Evolutionary conservation across 2,113 vertebrate species (phyloP).

Genomic region (Cynopterus brachyotis): DNA sequence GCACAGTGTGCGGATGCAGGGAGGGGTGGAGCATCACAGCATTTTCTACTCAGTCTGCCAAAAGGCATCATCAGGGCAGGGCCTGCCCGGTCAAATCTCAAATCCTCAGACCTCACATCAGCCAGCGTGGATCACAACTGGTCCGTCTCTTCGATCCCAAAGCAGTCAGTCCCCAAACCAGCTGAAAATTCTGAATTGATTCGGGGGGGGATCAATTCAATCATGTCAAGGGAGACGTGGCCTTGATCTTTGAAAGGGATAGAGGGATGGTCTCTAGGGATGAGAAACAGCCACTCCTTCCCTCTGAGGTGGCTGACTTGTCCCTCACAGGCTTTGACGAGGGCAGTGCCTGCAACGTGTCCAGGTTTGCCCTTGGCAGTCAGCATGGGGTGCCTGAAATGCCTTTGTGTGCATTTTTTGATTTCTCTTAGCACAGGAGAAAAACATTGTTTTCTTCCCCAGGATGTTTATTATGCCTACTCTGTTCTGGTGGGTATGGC

Average conservation of each 20-base stretch:
- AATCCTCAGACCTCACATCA: not conserved
- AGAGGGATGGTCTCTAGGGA: not conserved
- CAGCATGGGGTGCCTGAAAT: not conserved
- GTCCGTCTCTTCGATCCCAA: not conserved
- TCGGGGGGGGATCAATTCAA: not conserved
- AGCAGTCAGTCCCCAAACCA: not conserved
- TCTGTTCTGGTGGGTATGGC: not conserved
- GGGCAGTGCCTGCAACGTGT: fast-evolving
- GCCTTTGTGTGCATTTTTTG: not conserved
- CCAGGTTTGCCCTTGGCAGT: not conserved
- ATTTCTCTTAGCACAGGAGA: not conserved
- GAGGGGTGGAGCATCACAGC: not conserved
- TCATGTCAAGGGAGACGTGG: not conserved
- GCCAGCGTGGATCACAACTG: not conserved
- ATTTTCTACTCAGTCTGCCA: not conserved
- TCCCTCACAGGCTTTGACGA: not conserved
- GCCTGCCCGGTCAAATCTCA: not conserved
- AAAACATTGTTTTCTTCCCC: not conserved
- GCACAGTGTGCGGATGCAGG: not conserved
- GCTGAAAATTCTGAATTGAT: not conserved
- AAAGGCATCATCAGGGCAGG: not conserved
- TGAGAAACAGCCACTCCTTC: not conserved
- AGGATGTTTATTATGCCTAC: not conserved
- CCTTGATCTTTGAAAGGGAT: not conserved
- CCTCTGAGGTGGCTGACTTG: not conserved